Evolutionary conservation across 2,113 vertebrate genomes (phyloP).

Genomic region (Corapipo altera): DNA sequence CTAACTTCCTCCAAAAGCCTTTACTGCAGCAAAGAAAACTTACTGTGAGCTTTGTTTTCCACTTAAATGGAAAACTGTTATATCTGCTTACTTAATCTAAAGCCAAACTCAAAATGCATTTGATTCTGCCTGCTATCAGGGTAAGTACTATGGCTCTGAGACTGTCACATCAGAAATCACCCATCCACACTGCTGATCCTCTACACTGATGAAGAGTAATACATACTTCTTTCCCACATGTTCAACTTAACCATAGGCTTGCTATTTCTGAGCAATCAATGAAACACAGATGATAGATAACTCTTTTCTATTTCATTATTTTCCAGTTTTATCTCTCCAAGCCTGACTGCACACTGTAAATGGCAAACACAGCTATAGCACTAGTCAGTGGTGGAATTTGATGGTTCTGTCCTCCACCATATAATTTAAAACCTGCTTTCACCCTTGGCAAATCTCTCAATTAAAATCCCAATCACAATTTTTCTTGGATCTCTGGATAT

Average conservation of each 20-base stretch:
- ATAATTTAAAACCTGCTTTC: background rate
- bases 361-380: background rate
- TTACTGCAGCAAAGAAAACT: background rate
- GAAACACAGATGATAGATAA: background rate
- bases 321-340: slow-evolving; percentile 7
- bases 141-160: background rate
- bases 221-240: background rate
- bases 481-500: background rate
- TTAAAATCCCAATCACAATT: background rate
- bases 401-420: background rate
- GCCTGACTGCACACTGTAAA: background rate
- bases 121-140: background rate
- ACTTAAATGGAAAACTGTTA: background rate
- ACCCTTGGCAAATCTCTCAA: background rate
- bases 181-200: background rate
- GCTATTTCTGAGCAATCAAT: background rate
- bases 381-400: background rate
- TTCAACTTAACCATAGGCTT: background rate
- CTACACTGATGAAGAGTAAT: background rate
- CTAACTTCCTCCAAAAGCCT: background rate
- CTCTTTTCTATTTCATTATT: background rate
- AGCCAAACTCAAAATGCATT: background rate
- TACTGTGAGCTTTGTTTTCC: background rate
- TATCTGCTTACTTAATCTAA: background rate
- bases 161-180: background rate